Base-by-base conservation (phyloP, 2,888 invertebrate genomes). In the Tachina fera region DNA sequence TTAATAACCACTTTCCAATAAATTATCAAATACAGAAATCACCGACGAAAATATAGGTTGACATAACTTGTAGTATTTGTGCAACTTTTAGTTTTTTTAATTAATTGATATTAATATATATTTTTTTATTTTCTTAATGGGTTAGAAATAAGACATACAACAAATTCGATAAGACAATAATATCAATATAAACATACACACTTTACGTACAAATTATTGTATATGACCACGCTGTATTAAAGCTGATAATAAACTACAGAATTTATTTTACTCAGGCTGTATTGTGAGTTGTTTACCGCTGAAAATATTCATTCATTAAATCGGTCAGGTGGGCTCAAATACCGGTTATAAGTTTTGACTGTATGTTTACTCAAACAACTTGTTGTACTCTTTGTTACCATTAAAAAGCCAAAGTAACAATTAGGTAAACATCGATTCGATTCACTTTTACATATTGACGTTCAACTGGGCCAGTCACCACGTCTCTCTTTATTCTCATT, bases 241-340 rank as follows among this genome's bases (percentile, higher is more conserved):
- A 83, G 88, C 76, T 84, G 83, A 83, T 80, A 84, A 85, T 87
- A 87, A 87, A 88, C 88, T 88, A 86, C 63, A 76, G 77, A 82
- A 71, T 75, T 82, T 76, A 82, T 68, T 61, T 75, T 83, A 74
- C 82, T 76, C 53, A 65, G 56, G 67, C 79, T 75, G 77, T 80
- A 77, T 85, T 84, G 84, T 87, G 87, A 86, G 88, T 78, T 78
- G 77, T 81, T 49, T 75, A 77, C 82, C 87, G 83, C 76, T 75
- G 67, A 58, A 84, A 75, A 83, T 79, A 71, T 76, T 76, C 83
- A 86, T 76, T 76, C 70, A 83, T 71, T 56, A 47, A 68, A 6
- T 56, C 67, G 67, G 14, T 75, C 86, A 83, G 83, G 83, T 86
- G 83, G 76, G 79, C 71, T 68, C 63, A 67, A 79, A 77, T 82